Evolutionary conservation across 1,140 invertebrate genomes (phyloP).

Genomic region (Stegodyphus dumicola): DNA sequence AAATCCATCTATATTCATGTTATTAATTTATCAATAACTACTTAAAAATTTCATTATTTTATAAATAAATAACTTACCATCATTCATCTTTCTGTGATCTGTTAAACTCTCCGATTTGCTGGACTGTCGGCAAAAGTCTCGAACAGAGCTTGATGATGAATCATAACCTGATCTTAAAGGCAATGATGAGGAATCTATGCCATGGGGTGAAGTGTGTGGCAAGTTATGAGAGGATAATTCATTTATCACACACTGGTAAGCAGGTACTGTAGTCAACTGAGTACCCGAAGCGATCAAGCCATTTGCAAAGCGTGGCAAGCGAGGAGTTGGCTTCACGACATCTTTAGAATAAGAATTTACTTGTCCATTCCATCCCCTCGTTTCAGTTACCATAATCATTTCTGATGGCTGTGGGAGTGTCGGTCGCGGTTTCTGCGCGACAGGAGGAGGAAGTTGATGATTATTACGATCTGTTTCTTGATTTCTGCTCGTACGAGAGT

Average conservation of each 20-base stretch:
- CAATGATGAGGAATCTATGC: conserved; percentile 31
- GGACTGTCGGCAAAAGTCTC: conserved; percentile 17
- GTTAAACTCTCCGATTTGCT: conserved; percentile 12
- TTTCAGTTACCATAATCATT: conserved; percentile 43
- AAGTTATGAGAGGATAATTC: conserved; percentile 20
- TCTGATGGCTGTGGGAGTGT: conserved; percentile 31
- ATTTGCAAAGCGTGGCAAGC: conserved; percentile 35
- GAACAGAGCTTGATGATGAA: conserved; percentile 35
- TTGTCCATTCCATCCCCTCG: conserved; percentile 9
- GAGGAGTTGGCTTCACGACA: conserved; percentile 42
- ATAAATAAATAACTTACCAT: conserved; percentile 19
- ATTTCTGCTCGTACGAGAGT: not conserved
- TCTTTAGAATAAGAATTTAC: conserved; percentile 24
- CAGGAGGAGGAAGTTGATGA: conserved; percentile 33
- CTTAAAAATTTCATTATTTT: no score
- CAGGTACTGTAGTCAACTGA: conserved; percentile 22
- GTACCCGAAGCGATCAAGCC: conserved; percentile 10
- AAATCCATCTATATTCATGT: no score
- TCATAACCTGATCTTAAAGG: conserved; percentile 34
- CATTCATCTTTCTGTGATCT: not conserved
- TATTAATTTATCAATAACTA: no score
- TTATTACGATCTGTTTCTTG: not conserved
- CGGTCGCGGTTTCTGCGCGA: conserved; percentile 29
- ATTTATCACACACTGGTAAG: conserved; percentile 41
- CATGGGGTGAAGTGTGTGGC: not conserved